Conservation (phyloP, 2,888 invertebrate genomes). For the Theretra japonica region DNA sequence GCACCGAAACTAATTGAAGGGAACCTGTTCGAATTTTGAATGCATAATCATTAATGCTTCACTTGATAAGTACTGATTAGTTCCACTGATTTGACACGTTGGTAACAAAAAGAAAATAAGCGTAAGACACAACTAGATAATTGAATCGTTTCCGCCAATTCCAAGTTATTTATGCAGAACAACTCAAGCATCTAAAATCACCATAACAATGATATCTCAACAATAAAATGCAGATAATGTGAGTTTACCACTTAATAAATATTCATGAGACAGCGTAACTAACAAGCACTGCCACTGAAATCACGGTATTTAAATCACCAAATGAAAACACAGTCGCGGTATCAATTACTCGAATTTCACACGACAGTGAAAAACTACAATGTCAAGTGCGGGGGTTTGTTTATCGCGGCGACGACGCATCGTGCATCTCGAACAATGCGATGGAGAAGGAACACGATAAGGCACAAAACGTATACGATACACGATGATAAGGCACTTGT, state of each 20-base stretch:
- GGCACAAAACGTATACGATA: constrained; percentile 64
- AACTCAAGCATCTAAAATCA: constrained; percentile 64
- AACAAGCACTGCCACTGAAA: constrained; percentile 66
- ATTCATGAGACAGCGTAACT: constrained; percentile 63
- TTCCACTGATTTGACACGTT: constrained; percentile 40
- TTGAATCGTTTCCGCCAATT: constrained; percentile 73
- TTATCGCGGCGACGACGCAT: constrained; percentile 62
- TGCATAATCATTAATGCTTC: constrained; percentile 14
- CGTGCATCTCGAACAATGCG: constrained; percentile 56
- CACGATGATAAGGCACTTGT: constrained; percentile 51
- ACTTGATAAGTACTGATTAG: constrained; percentile 29
- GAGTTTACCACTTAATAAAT: constrained; percentile 68
- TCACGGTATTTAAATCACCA: constrained; percentile 52
- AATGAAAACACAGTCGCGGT: constrained; percentile 45
- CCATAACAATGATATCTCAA: constrained; percentile 76
- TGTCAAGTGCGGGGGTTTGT: constrained; percentile 66
- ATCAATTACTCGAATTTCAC: constrained; percentile 38
- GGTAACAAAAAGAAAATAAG: constrained; percentile 51
- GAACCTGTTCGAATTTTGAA: constrained; percentile 14
- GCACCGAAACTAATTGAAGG: constrained; percentile 7
- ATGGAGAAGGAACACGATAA: constrained; percentile 66
- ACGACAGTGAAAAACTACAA: constrained; percentile 53
- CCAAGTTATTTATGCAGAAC: constrained; percentile 63
- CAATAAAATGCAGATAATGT: constrained; percentile 71
- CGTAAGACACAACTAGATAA: constrained; percentile 61